Evolutionary conservation across 2,797 vertebrate genomes (phyloP), one percentile per base, ranked within the genome.

Genomic region (Acanthopagrus latus): DNA sequence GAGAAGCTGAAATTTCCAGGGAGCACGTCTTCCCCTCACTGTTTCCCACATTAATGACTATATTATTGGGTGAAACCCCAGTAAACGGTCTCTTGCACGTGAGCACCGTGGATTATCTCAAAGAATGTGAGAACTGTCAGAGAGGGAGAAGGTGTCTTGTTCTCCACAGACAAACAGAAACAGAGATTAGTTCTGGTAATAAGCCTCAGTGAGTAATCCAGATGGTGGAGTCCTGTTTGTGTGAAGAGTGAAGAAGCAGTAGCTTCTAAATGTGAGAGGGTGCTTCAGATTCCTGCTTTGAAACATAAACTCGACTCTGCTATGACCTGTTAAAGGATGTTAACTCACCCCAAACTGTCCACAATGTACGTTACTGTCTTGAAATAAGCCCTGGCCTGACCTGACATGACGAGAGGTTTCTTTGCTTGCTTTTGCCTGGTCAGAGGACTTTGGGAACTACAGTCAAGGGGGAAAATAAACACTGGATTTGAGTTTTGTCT

Each of bases 401-500:
- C 76, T 67, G 50, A 66, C 71, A 69, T 70, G 57, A 69, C 47
- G 20, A 33, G 58, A 79, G 48, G 29, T 66, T 81, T 75, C 57
- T 84, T 78, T 78, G 71, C 52, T 75, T 85, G 25, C 71, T 60
- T 84, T 84, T 2, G 12, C 74, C 62, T 50, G 68, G 60, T 80
- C 57, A 58, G 52, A 77, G 74, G 76, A 80, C 71, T 38, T 21
- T 44, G 52, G 3, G n/a, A 72, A 72, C 46, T 56, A 29, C 4
- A 2, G 74, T 68, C 16, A 38, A 8, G 48, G 82, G 75, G 50
- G 76, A 82, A 89, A 89, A 90, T 79, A 91, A 92, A 90, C 83
- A 85, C 25, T 73, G 81, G 59, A 79, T 52, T 76, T 1, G 7
- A 71, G 76, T 81, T 78, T 59, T 58, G 73, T 71, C 83, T 83